A percentile compares a stretch with the other conserved stretches of the same genome.
These are phyloP conservation scores for Mycalesis mineus DNA, from an alignment of 2,888 invertebrate species.

Conservation along the genomic window DNA sequence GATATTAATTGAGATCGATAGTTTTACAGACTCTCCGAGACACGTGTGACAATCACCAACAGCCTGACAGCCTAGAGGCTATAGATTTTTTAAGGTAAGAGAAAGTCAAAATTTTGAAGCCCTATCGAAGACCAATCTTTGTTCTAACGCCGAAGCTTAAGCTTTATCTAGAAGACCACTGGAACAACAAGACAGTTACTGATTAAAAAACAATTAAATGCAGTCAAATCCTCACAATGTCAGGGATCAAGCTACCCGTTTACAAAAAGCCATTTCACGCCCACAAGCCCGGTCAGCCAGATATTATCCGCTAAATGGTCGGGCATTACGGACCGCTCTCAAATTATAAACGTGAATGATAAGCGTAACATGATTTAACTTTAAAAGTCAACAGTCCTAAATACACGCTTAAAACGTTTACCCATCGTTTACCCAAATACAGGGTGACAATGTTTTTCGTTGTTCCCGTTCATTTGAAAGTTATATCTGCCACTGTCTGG, in stretches of 20 bases:
- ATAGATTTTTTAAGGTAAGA: no score
- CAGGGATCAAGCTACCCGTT: not conserved
- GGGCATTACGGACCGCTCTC: conserved; percentile 3
- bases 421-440: conserved; percentile 4
- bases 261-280: not conserved
- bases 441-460: not conserved
- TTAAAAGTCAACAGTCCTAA: conserved; percentile 23
- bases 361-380: conserved; percentile 16
- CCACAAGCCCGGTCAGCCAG: not conserved
- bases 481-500: not conserved
- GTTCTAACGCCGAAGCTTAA: no score
- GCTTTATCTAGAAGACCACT: no score
- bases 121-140: no score
- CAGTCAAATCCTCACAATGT: not conserved
- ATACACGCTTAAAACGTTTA: conserved; percentile 17
- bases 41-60: no score
- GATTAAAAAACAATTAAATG: no score
- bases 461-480: no score
- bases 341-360: conserved; percentile 21
- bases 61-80: no score
- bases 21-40: no score
- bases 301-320: conserved; percentile 6
- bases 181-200: no score
- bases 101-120: no score
- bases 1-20: no score